phyloP scores from a whole-genome alignment of 2,113 vertebrate species.

The Tragelaphus scriptus region DNA sequence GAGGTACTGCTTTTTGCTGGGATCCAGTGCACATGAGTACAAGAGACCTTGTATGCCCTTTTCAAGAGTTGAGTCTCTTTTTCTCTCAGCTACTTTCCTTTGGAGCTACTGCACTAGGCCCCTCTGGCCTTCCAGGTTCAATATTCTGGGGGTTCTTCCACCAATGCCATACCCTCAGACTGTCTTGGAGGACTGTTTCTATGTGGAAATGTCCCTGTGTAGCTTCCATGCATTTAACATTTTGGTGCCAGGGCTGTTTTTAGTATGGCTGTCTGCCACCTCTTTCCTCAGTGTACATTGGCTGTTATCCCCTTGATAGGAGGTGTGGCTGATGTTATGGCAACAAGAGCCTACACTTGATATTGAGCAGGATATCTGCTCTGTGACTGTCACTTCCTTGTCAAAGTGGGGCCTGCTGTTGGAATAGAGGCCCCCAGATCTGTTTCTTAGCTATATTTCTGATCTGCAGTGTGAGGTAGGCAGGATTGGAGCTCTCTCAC shows the following conservation, averaged over 20 bases:
- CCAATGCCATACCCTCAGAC: not conserved
- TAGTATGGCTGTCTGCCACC: not conserved
- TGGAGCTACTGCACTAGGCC: not conserved
- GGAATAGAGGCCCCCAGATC: not conserved
- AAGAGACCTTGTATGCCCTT: not conserved
- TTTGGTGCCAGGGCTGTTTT: not conserved
- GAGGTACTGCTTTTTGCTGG: not conserved
- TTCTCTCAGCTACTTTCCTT: not conserved
- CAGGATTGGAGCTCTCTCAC: not conserved
- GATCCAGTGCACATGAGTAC: not conserved
- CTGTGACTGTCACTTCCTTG: not conserved
- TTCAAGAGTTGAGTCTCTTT: not conserved
- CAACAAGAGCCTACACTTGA: not conserved
- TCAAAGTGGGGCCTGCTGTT: not conserved
- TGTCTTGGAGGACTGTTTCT: not conserved
- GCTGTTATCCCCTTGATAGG: not conserved
- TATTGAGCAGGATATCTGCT: not conserved
- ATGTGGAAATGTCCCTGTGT: not conserved
- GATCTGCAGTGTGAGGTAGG: fast-evolving
- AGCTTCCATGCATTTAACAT: not conserved
- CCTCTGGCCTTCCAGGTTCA: not conserved
- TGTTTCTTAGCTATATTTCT: not conserved
- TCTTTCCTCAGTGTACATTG: not conserved
- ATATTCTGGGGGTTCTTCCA: not conserved
- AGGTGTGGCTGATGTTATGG: not conserved